Evolutionary conservation across 2,113 vertebrate genomes (phyloP).

Genomic region (Clarias macrocephalus): DNA sequence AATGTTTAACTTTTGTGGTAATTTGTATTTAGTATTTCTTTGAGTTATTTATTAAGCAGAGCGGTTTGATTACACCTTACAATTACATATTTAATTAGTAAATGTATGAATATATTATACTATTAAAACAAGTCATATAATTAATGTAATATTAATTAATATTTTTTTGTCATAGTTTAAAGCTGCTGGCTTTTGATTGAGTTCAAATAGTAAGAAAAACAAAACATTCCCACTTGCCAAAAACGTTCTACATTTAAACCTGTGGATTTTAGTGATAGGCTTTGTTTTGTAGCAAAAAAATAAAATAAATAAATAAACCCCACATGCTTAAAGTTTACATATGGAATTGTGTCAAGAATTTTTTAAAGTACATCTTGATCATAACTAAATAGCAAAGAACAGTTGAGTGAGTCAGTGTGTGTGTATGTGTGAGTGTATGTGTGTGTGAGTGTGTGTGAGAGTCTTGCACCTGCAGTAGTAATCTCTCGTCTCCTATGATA

Average conservation of each 20-base stretch:
- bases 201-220: too few relatives aligned
- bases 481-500: conserved; percentile 75
- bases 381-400: neutral
- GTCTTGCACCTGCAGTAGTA: conserved; percentile 73
- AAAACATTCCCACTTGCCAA: too few relatives aligned
- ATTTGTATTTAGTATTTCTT: neutral
- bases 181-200: too few relatives aligned
- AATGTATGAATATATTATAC: too few relatives aligned
- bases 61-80: neutral
- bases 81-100: neutral
- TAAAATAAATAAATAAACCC: too few relatives aligned
- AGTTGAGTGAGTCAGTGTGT: neutral
- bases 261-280: too few relatives aligned
- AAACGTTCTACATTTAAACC: too few relatives aligned
- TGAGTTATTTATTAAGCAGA: neutral
- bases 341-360: neutral
- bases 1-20: neutral
- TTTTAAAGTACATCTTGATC: neutral
- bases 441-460: conserved; percentile 32
- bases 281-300: too few relatives aligned
- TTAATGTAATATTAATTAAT: too few relatives aligned
- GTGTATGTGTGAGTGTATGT: conserved; percentile 20
- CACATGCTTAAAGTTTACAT: neutral
- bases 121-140: too few relatives aligned
- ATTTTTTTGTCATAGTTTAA: too few relatives aligned